Evolutionary conservation across 2,113 vertebrate species (phyloP).

Genomic region (Nycticebus coucang): DNA sequence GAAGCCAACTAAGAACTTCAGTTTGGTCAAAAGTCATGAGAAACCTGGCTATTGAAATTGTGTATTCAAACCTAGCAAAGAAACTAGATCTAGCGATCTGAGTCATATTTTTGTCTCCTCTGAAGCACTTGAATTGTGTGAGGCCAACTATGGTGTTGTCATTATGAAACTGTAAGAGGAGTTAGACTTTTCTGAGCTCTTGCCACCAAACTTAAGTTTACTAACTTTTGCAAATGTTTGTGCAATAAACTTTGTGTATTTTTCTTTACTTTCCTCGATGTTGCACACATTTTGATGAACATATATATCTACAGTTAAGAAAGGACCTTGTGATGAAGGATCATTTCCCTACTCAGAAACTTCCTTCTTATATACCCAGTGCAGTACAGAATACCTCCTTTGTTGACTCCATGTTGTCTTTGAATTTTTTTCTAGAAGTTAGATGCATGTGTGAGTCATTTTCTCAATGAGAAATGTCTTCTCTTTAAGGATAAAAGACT

Average conservation of each 20-base stretch:
- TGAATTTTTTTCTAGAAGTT: conserved; percentile 17
- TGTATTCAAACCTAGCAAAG: conserved; percentile 63
- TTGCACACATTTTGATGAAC: conserved; percentile 7
- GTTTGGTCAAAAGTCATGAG: conserved; percentile 51
- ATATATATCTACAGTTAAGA: background rate
- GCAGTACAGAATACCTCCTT: background rate
- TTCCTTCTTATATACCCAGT: background rate
- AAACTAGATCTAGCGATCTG: conserved; percentile 67
- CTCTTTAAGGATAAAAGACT: background rate
- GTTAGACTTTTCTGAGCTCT: conserved; percentile 59
- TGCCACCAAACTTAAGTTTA: conserved; percentile 7
- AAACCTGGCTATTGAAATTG: conserved; percentile 54
- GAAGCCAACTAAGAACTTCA: conserved; percentile 41
- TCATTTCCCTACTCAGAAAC: conserved; percentile 2
- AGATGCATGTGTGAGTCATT: background rate
- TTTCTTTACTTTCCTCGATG: background rate
- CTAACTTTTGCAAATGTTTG: conserved; percentile 26
- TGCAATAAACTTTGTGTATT: background rate
- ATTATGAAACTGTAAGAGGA: conserved; percentile 67
- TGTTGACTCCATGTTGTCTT: background rate
- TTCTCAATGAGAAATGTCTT: conserved; percentile 27
- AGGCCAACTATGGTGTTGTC: conserved; percentile 55
- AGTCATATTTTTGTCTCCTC: conserved; percentile 66
- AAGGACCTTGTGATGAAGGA: background rate
- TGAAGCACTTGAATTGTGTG: conserved; percentile 63